Evolutionary conservation across 2,113 vertebrate genomes (phyloP), one percentile per base, ranked within the genome.

Genomic region (Butorides virescens): DNA sequence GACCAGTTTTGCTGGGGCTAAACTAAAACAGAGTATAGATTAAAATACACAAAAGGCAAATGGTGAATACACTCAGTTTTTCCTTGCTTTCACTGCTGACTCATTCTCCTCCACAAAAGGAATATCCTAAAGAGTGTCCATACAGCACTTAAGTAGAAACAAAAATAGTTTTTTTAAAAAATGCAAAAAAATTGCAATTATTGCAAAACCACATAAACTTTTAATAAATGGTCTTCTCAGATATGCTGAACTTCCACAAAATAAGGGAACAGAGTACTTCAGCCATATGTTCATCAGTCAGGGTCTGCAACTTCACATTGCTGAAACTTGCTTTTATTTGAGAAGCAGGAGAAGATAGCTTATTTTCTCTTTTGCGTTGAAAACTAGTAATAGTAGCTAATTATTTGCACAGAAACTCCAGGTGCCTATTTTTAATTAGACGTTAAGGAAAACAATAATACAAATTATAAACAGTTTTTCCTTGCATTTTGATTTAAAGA

Each of bases 271-370:
- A 6, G 11, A 80, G 39, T 63, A 34, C 15, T 79, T 82, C 47
- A 67, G 30, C n/a, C 7, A 2, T 5, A 18, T 11, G 10, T 23
- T 75, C 27, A 47, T 32, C 30, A 27, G 16, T 47, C 30, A 85
- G 27, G 14, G 30, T 37, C 29, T 56, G 4, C 1, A 3, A 10
- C 2, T 2, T 74, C 30, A 44, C 30, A 53, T 18, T 1, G 5
- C 23, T 36, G 36, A 63, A 84, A 80, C 21, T 9, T 72, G 3
- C 5, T 58, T 29, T 25, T 68, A 80, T 85, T 56, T 66, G 47
- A 70, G 23, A 46, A 47, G 15, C 1, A 0, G 27, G 18, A 67
- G 7, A 72, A 84, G 7, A 36, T 2, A 66, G 20, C 27, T 21
- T 26, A 7, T 67, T 66, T 75, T 72, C 30, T 68, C 42, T 3